Percentiles rank a stretch among this genome's conserved stretches.
These are phyloP conservation scores for Aphelinus certus DNA, from an alignment of 1,140 invertebrate genomes.

Conservation along the genomic window DNA sequence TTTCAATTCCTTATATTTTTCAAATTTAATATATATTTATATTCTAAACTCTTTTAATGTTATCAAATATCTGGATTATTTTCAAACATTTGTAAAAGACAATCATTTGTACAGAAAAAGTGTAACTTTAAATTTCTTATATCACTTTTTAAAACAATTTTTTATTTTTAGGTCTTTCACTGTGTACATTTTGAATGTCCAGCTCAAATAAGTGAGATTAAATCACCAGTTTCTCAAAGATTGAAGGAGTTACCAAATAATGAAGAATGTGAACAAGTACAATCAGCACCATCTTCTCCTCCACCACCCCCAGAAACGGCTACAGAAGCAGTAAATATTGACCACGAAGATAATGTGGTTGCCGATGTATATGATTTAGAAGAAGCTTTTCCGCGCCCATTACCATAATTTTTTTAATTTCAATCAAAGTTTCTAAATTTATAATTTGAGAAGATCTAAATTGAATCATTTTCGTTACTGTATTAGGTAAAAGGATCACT, in stretches of 20 bases:
- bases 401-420: too few species aligned
- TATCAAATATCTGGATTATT: too few species aligned
- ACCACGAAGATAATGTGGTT: conserved; percentile 51
- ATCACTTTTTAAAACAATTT: too few species aligned
- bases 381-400: too few species aligned
- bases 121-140: too few species aligned
- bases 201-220: conserved; percentile 65
- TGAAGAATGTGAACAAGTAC: conserved; percentile 23
- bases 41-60: too few species aligned
- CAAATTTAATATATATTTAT: neutral
- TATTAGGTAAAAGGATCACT: too few species aligned
- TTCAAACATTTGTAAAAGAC: too few species aligned
- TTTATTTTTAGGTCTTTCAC: conserved; percentile 85
- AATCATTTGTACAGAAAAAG: too few species aligned
- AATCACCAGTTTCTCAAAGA: conserved; percentile 47
- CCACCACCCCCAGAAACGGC: conserved; percentile 50
- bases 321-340: conserved; percentile 56
- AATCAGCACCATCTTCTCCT: conserved; percentile 4
- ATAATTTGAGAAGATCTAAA: too few species aligned
- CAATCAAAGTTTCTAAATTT: too few species aligned
- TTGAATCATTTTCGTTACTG: too few species aligned
- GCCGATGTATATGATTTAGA: conserved; percentile 4
- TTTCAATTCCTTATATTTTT: neutral
- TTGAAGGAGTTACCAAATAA: conserved; percentile 22
- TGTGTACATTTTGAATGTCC: conserved; percentile 98